Percentiles rank a stretch among this genome's conserved stretches.
Evolutionary conservation across 2,797 vertebrate species (phyloP).

Genomic region (Rhadinocentrus ornatus): DNA sequence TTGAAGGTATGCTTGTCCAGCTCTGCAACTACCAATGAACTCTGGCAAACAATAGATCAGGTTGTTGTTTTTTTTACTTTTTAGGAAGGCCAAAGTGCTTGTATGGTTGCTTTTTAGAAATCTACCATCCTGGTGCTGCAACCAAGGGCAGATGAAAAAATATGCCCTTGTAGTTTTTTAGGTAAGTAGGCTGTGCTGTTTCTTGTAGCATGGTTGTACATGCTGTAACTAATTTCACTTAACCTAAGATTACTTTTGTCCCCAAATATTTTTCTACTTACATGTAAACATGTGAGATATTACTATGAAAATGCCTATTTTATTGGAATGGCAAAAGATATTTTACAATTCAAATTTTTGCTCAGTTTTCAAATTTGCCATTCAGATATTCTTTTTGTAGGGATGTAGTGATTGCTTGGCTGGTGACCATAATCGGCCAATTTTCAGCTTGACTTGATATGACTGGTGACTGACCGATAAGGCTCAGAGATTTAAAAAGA

Average conservation of each 20-base stretch:
- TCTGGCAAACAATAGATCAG: background rate
- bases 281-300: background rate
- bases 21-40: background rate
- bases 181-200: background rate
- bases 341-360: background rate
- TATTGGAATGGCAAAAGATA: background rate
- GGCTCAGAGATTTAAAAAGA: background rate
- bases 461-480: background rate
- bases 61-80: background rate
- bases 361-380: no score
- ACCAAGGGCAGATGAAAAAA: no score
- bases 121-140: background rate
- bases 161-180: background rate
- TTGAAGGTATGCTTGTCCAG: conserved; percentile 2
- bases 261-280: no score
- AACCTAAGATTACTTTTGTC: no score
- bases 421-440: background rate
- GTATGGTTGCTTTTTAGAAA: background rate
- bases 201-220: background rate
- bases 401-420: background rate
- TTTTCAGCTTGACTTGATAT: background rate
- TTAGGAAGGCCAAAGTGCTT: background rate
- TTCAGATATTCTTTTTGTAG: background rate
- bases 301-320: background rate
- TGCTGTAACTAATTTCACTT: background rate